Base-by-base conservation (phyloP, 2,797 vertebrate genomes). In the Gadopsis marmoratus region DNA sequence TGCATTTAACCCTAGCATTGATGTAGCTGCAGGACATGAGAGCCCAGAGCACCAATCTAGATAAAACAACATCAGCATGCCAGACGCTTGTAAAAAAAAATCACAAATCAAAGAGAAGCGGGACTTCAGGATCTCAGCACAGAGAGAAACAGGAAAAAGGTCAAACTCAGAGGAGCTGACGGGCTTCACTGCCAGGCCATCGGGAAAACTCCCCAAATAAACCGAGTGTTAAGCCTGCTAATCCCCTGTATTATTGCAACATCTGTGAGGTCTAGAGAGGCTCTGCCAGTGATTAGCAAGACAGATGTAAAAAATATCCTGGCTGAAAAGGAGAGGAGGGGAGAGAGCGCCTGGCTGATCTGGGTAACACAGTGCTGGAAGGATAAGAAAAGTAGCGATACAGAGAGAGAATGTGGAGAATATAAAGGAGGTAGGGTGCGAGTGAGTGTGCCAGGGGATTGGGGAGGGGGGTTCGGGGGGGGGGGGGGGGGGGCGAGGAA, bases 201-300 rank as follows among this genome's bases (percentile, higher is more conserved):
- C 51, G 81, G 89, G 86, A 85, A 89, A 92, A 87, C 84, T 86
- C 83, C 81, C 91, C 83, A 88, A 91, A 93, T 92, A 93, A 90
- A 86, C 87, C 85, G 66, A 85, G 91, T 91, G 92, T 93, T 94
- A 93, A 94, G 81, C 88, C 85, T 53, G 72, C 81, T 93, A 93
- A 94, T 93, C 92, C 93, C 76, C 86, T 35, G 91, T 84, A 91
- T 94, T 93, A 93, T 91, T 91, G 88, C 89, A 93, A 93, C 92
- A 94, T 94, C 92, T 94, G 92, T 93, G 92, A 86, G 89, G 92
- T 92, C 93, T 83, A 85, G 76, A 89, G 85, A 89, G 91, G 92
- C 90, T 91, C 90, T 88, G 85, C 73, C 61, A 76, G 91, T 92
- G 90, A 93, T 93, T 92, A 91, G 83, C 74, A 65, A 86, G 89